Conservation (phyloP, 2,888 invertebrate genomes). For the Vannuccia rotundouncinata region DNA sequence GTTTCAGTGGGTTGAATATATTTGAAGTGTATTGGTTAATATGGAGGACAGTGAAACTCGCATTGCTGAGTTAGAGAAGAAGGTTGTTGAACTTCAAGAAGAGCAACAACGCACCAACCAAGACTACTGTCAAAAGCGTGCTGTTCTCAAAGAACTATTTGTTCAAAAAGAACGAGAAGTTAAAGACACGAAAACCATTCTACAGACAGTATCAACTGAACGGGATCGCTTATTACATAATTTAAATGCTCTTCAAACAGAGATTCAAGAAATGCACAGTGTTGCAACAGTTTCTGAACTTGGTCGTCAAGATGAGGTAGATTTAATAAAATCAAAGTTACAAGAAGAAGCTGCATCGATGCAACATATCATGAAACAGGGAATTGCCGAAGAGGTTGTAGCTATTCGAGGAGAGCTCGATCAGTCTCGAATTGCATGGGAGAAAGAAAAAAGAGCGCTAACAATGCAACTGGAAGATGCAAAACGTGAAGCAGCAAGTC, state of each 20-base stretch:
- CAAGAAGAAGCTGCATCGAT: constrained; percentile 29
- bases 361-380: constrained; percentile 30
- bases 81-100: background rate
- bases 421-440: background rate
- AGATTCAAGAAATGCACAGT: constrained; percentile 17
- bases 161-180: constrained; percentile 35
- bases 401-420: constrained; percentile 3
- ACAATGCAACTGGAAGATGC: constrained; percentile 13
- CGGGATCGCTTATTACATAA: background rate
- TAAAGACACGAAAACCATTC: background rate
- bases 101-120: background rate
- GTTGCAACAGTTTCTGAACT: constrained; percentile 29
- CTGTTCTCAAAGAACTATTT: constrained; percentile 30
- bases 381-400: constrained; percentile 18
- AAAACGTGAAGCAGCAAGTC: background rate
- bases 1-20: no score
- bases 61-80: background rate
- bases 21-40: no score
- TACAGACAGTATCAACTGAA: background rate
- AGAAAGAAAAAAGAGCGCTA: constrained; percentile 15
- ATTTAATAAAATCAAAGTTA: constrained; percentile 6
- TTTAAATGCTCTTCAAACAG: background rate
- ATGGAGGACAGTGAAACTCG: background rate
- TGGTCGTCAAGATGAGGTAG: constrained; percentile 27
- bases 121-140: constrained; percentile 24